These are phyloP conservation scores for Phasia obesa DNA, from an alignment of 2,888 invertebrate genomes.

Conservation along the genomic window DNA sequence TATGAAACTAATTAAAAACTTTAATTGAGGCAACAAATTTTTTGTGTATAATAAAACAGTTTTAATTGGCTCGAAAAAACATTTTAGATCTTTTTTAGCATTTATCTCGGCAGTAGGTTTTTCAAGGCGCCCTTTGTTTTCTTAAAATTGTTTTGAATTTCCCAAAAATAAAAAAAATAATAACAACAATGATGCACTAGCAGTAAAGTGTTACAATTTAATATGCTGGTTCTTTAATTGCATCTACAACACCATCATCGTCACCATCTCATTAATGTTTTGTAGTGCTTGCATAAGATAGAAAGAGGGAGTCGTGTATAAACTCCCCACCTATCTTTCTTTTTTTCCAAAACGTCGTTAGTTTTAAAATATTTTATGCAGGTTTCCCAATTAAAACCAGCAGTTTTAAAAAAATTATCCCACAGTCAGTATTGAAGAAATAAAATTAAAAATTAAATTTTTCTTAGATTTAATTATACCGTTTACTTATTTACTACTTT, in stretches of 20 bases:
- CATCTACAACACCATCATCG: constrained; percentile 30
- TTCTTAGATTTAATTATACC: constrained; percentile 32
- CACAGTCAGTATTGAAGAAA: constrained; percentile 1
- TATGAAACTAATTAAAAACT: too few relatives aligned
- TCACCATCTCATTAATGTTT: not conserved
- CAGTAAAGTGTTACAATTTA: constrained; percentile 33
- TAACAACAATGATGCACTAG: constrained; percentile 8
- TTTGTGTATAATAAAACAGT: too few relatives aligned
- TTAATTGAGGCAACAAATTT: too few relatives aligned
- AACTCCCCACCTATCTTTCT: constrained; percentile 8
- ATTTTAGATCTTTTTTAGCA: too few relatives aligned
- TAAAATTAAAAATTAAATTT: constrained; percentile 27
- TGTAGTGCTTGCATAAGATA: not conserved
- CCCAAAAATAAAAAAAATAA: not conserved
- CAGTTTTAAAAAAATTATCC: constrained; percentile 26
- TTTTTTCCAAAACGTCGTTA: not conserved
- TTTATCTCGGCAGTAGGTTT: too few relatives aligned
- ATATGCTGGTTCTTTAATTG: constrained; percentile 52
- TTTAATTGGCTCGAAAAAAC: too few relatives aligned
- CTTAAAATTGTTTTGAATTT: not conserved
- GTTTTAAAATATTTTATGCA: constrained; percentile 53
- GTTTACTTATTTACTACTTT: constrained; percentile 1
- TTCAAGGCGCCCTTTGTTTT: too few relatives aligned
- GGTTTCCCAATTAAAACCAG: constrained; percentile 63
- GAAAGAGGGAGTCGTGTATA: constrained; percentile 24